Percentiles rank a stretch among this genome's conserved stretches.
phyloP scores from a whole-genome alignment of 2,888 invertebrate species.

The Branchellion lobata region DNA sequence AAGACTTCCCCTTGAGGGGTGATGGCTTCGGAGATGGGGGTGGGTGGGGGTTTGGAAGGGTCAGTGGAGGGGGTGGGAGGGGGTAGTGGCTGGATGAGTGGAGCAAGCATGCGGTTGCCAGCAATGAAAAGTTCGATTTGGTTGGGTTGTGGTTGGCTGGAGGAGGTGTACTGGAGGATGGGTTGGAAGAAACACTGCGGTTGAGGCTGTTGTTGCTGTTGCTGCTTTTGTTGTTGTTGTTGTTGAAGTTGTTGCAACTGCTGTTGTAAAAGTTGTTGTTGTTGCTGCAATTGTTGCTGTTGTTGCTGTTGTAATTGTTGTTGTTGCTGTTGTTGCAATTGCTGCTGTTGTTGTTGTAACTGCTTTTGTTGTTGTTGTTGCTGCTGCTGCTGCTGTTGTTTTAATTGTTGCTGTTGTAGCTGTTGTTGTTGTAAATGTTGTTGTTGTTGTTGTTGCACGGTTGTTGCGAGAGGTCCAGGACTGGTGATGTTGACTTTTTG shows the following conservation, averaged over 20 bases:
- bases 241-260: conserved; percentile 40
- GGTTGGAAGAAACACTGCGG: conserved; percentile 41
- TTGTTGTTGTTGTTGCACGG: conserved; percentile 34
- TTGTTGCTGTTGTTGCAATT: conserved; percentile 45
- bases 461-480: conserved; percentile 49
- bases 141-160: conserved; percentile 17
- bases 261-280: conserved; percentile 21
- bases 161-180: conserved; percentile 28
- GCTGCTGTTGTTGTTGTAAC: conserved; percentile 47
- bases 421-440: conserved; percentile 50
- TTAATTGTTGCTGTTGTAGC: conserved; percentile 39
- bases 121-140: conserved; percentile 36
- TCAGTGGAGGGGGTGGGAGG: conserved; percentile 2
- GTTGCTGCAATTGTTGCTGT: conserved; percentile 42
- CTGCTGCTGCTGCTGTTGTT: conserved; percentile 44
- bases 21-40: conserved; percentile 29
- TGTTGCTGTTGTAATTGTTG: conserved; percentile 51
- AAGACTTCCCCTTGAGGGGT: conserved; percentile 17
- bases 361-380: conserved; percentile 50
- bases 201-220: conserved; percentile 51
- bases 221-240: conserved; percentile 40
- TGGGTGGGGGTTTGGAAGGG: conserved; percentile 16
- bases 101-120: conserved; percentile 35
- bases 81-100: conserved; percentile 32
- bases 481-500: conserved; percentile 43